Percentiles rank a stretch among this genome's conserved stretches.
These are phyloP conservation scores for Tachysurus fulvidraco DNA, from an alignment of 2,113 vertebrate genomes.

Conservation along the genomic window DNA sequence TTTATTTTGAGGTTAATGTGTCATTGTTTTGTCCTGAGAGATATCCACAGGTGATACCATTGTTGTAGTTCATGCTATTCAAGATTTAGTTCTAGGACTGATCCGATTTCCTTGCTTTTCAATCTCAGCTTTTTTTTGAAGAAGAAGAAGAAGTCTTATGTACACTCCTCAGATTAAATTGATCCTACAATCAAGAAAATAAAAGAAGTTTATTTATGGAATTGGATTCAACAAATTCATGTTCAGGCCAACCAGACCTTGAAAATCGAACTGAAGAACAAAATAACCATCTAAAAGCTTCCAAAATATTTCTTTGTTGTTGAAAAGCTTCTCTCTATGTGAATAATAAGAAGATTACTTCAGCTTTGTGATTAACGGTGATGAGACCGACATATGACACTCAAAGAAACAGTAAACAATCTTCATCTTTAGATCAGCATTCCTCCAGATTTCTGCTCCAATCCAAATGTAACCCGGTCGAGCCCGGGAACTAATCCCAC, in stretches of 20 bases:
- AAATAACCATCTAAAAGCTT: not conserved
- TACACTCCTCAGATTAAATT: not conserved
- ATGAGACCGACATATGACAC: not conserved
- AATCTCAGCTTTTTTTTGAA: not conserved
- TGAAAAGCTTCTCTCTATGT: not conserved
- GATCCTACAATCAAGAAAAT: no score
- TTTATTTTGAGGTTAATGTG: not conserved
- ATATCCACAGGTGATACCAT: not conserved
- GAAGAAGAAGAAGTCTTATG: not conserved
- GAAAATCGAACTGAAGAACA: not conserved
- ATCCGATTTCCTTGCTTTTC: not conserved
- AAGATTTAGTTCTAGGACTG: no score
- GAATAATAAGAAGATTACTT: not conserved
- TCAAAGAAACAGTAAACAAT: not conserved
- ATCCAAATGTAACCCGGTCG: not conserved
- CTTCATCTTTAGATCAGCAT: not conserved
- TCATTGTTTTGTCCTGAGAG: not conserved
- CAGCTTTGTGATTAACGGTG: not conserved
- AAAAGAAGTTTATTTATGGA: no score
- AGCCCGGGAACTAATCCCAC: not conserved
- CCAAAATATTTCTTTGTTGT: not conserved
- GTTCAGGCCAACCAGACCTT: not conserved
- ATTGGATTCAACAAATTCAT: not conserved
- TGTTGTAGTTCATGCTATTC: not conserved
- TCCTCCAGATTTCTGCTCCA: not conserved